Base-by-base conservation (phyloP, 37 sponge, comb jelly and placozoan genomes). In the Corticium candelabrum region DNA sequence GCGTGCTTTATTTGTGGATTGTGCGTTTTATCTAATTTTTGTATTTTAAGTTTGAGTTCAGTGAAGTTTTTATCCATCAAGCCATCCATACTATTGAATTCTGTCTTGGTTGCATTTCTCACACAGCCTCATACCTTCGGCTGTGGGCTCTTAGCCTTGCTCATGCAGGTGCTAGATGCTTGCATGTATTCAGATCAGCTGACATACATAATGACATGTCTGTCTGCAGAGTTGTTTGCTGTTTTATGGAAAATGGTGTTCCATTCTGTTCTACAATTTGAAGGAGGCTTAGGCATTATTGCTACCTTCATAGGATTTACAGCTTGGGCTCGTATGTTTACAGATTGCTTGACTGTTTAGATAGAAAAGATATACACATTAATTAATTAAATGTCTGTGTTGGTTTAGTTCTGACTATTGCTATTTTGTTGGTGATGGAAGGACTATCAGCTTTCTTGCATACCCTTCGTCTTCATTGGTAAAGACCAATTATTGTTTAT, bases 31-130 rank as follows among this genome's bases (percentile, higher is more conserved):
- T 11, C 68, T 7, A 31, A 39, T 33, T 43, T 1, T 80, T 50
- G 35, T 69, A 72, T 34, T 76, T 77, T 5, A 38, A 87, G 87
- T 80, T 83, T 69, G 87, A 93, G 50, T 73, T 83, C 35, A 41
- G 86, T 21, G 99, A 99, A 41, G 39, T 92, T 1, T 73, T 99
- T 38, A 84, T 99, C 35, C 87, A 89, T 75, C 96, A 92, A 68
- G 84, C 89, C 38, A 99, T 99, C 80, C 96, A 99, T 83, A 99
- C 99, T 35, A 99, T 99, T 68, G 99, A 99, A 91, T 99, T 93
- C 85, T 94, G 96, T 76, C 84, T 99, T 81, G 96, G 99, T 3
- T 94, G 94, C 78, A 92, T 99, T 73, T 99, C 99, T 80, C 90
- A 99, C 84, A 99, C 99, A 78, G 99, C 99, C 38, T 94, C 96